These are phyloP conservation scores for Holothuria glaberrima DNA, from an alignment of 35 echinoderm and acorn worm species.

Conservation along the genomic window DNA sequence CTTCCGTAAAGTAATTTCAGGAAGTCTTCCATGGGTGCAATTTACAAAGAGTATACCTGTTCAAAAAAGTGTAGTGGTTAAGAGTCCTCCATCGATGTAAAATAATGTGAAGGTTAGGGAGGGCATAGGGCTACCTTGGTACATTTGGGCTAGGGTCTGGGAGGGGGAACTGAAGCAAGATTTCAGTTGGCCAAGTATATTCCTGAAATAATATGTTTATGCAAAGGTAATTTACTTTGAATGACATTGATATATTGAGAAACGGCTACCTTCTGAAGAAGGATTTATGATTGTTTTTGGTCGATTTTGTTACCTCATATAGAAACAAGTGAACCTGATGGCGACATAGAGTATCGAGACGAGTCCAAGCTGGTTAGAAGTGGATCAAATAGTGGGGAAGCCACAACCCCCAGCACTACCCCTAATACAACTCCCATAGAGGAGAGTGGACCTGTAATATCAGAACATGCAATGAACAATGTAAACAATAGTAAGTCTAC, in stretches of 20 bases:
- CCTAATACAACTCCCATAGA: constrained; percentile 30
- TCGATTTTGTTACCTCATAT: not conserved
- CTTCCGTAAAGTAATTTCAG: no score
- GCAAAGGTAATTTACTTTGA: not conserved
- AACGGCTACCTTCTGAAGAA: not conserved
- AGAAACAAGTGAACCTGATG: constrained; percentile 50
- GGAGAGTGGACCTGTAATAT: constrained; percentile 19
- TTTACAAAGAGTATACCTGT: no score
- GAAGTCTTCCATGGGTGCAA: no score
- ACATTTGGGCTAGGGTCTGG: no score
- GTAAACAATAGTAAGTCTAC: constrained; percentile 56
- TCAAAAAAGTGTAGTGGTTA: no score
- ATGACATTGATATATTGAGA: not conserved
- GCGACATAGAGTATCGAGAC: constrained; percentile 23
- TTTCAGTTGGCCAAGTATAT: not conserved
- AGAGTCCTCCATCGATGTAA: no score
- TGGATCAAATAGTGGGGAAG: constrained; percentile 26
- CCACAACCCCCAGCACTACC: constrained; percentile 19
- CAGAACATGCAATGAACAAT: constrained; percentile 40
- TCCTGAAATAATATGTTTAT: not conserved
- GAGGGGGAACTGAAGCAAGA: not conserved
- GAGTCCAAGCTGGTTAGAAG: not conserved
- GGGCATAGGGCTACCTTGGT: no score
- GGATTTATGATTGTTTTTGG: not conserved
- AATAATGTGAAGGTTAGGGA: no score